phyloP scores from a whole-genome alignment of 2,888 invertebrate species.

The Gerosis bhagava region DNA sequence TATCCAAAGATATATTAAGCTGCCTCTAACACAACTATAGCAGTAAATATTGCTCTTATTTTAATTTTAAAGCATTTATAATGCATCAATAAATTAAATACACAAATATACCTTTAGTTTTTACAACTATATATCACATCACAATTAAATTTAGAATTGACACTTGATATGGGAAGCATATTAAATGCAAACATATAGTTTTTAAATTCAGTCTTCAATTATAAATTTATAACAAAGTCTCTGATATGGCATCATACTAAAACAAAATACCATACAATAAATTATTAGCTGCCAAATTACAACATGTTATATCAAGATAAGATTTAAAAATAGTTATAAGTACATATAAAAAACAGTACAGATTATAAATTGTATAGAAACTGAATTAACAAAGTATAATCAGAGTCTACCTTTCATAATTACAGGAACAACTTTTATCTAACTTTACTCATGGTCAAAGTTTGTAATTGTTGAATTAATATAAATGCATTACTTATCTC shows the following conservation, averaged over 20 bases:
- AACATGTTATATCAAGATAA: too few relatives aligned
- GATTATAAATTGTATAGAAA: too few relatives aligned
- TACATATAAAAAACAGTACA: too few relatives aligned
- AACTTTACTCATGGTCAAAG: too few relatives aligned
- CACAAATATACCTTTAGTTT: conserved; percentile 9
- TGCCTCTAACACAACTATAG: conserved; percentile 21
- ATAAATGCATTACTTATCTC: too few relatives aligned
- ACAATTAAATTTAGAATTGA: conserved; percentile 32
- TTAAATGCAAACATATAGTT: conserved; percentile 9
- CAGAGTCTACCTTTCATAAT: too few relatives aligned
- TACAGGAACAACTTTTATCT: too few relatives aligned
- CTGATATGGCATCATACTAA: conserved; percentile 2
- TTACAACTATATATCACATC: conserved; percentile 39
- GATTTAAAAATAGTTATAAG: too few relatives aligned
- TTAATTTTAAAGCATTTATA: conserved; percentile 46
- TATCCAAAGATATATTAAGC: conserved; percentile 28
- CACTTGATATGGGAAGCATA: conserved; percentile 8
- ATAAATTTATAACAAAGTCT: conserved; percentile 3
- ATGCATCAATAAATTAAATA: conserved; percentile 42
- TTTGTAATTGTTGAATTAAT: too few relatives aligned
- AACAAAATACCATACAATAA: not conserved
- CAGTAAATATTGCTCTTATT: conserved; percentile 13
- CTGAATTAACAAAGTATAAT: too few relatives aligned
- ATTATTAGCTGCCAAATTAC: too few relatives aligned
- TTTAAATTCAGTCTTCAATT: conserved; percentile 2